phyloP scores from a whole-genome alignment of 2,888 invertebrate species.

The Nomada flava region DNA sequence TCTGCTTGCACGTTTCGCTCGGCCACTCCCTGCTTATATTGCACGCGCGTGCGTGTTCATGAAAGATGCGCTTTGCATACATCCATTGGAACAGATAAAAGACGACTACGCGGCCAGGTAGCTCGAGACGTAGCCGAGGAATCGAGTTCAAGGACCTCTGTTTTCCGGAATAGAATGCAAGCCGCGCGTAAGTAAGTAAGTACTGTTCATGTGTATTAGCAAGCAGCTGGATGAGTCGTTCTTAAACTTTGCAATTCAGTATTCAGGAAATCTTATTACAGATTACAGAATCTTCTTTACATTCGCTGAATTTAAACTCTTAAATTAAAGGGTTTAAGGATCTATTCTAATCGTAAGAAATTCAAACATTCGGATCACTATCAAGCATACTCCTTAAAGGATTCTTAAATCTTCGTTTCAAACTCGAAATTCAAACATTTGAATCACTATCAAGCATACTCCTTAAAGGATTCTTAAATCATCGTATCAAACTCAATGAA shows the following conservation, averaged over 20 bases:
- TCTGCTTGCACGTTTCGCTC: slow-evolving; percentile 3
- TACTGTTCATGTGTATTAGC: slow-evolving; percentile 39
- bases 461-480: too few species aligned
- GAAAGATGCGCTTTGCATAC: slow-evolving; percentile 49
- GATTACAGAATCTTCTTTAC: too few species aligned
- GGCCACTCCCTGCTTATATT: slow-evolving; percentile 52
- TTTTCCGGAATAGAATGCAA: slow-evolving; percentile 59
- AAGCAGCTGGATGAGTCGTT: slow-evolving; percentile 18
- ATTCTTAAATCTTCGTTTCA: too few species aligned
- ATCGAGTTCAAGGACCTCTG: slow-evolving; percentile 63
- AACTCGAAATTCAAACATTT: too few species aligned
- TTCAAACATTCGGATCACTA: too few species aligned
- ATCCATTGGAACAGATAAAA: slow-evolving; percentile 43
- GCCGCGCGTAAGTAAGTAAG: slow-evolving; percentile 34
- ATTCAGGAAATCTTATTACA: too few species aligned
- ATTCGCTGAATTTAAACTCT: too few species aligned
- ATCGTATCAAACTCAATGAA: too few species aligned
- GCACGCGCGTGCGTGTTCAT: neutral
- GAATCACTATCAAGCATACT: too few species aligned
- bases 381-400: too few species aligned
- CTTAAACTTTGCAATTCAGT: neutral
- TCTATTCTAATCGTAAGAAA: too few species aligned
- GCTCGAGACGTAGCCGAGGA: slow-evolving; percentile 47
- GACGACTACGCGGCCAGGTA: slow-evolving; percentile 51
- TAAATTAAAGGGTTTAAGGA: too few species aligned